Percentiles rank a stretch among this genome's conserved stretches.
These are phyloP conservation scores for Laticauda laticaudata DNA, from an alignment of 2,113 vertebrate genomes.

Conservation along the genomic window DNA sequence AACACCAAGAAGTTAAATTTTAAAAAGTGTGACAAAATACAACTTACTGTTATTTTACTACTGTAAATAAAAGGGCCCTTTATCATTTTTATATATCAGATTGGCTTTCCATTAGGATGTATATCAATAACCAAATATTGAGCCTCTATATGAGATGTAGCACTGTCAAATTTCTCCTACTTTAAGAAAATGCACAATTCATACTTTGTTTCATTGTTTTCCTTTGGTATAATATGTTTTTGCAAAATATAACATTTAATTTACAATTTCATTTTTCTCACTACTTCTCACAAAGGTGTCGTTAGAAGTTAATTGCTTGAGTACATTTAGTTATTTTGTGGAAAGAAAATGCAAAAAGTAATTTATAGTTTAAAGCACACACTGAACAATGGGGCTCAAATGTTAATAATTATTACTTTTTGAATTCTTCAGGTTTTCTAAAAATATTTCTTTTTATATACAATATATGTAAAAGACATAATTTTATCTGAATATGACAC, in stretches of 20 bases:
- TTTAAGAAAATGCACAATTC: not conserved
- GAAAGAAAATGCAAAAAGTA: conserved; percentile 16
- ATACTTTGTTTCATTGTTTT: not conserved
- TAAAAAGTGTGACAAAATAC: not conserved
- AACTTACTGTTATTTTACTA: not conserved
- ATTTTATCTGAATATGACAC: not conserved
- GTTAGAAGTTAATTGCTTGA: conserved; percentile 29
- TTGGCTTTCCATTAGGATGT: not conserved
- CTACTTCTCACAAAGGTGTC: not conserved
- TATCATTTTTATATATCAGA: not conserved
- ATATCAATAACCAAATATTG: not conserved
- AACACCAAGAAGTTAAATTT: not conserved
- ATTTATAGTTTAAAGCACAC: conserved; percentile 16
- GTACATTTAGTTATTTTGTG: conserved; percentile 12
- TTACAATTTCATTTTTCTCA: conserved; percentile 9
- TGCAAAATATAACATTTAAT: conserved; percentile 3
- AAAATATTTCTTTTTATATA: not conserved
- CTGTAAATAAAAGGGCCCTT: not conserved
- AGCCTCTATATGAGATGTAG: not conserved
- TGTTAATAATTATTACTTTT: conserved; percentile 10
- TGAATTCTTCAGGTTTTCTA: not conserved
- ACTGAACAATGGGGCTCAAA: not conserved
- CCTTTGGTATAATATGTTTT: conserved; percentile 7
- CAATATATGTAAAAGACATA: not conserved
- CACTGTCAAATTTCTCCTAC: not conserved